Conservation (phyloP, 2,113 vertebrate genomes). For the Rissa tridactyla region DNA sequence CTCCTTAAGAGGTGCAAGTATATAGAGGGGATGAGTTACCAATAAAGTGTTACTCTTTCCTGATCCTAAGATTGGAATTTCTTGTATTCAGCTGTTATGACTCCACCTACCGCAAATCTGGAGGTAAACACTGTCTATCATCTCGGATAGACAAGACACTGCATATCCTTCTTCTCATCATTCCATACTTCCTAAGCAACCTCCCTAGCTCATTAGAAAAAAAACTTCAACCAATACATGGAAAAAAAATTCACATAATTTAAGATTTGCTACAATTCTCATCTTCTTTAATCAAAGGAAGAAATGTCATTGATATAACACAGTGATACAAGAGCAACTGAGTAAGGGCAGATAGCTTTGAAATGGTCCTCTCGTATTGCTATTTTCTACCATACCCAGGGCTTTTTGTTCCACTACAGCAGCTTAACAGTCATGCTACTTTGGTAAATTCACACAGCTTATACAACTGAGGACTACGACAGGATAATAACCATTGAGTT, state of each 20-base stretch:
- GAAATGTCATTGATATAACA: not conserved
- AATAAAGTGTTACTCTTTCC: not conserved
- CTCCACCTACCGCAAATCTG: not conserved
- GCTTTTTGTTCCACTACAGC: not conserved
- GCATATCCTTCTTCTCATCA: not conserved
- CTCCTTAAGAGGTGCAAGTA: not conserved
- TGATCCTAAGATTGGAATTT: not conserved
- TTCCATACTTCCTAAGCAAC: not conserved
- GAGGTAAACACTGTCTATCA: not conserved
- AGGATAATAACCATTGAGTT: not conserved
- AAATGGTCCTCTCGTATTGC: not conserved
- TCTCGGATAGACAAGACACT: not conserved
- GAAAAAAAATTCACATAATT: not conserved
- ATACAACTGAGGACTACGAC: not conserved
- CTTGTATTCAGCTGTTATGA: not conserved
- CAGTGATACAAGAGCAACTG: not conserved
- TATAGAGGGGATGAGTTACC: not conserved
- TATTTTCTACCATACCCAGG: not conserved
- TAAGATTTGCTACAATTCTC: not conserved
- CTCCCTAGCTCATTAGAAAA: not conserved
- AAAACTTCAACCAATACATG: not conserved
- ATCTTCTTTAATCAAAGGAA: not conserved
- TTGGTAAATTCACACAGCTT: not conserved
- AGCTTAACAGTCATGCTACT: not conserved
- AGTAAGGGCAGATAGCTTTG: not conserved